Evolutionary conservation across 2,888 invertebrate genomes (phyloP).

Genomic region (Abrostola triplasia): DNA sequence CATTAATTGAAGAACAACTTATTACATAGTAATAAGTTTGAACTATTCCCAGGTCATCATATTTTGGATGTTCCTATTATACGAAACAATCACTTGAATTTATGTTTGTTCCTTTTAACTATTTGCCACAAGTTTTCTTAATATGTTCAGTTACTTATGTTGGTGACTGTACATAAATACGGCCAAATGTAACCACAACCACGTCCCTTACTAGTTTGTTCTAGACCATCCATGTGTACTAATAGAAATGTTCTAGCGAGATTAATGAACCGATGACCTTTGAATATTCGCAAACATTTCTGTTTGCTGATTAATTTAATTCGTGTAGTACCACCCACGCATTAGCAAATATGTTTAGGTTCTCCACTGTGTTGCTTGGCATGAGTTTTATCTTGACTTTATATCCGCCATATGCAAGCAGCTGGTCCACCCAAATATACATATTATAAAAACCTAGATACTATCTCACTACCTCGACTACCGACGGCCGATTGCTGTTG

Average conservation of each 20-base stretch:
- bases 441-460: conserved; percentile 55
- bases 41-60: no score
- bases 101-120: no score
- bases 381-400: conserved; percentile 59
- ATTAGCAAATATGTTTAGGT: conserved; percentile 25
- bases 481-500: conserved; percentile 62
- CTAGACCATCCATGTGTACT: conserved; percentile 25
- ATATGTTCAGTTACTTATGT: no score
- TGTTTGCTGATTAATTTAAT: conserved; percentile 12
- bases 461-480: conserved; percentile 23
- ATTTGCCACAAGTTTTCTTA: no score
- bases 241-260: conserved; percentile 7
- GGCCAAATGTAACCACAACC: conserved; percentile 33
- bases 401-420: conserved; percentile 68
- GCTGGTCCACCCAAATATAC: conserved; percentile 71
- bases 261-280: conserved; percentile 38
- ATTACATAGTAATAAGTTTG: no score
- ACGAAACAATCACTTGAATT: no score
- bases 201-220: conserved; percentile 19
- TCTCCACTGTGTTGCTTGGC: conserved; percentile 38
- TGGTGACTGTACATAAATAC: conserved; percentile 11
- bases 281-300: conserved; percentile 22
- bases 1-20: no score
- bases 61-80: no score
- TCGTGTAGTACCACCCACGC: conserved; percentile 36